Percentiles rank a stretch among this genome's conserved stretches.
These are phyloP conservation scores for Hepsetus odoe DNA, from an alignment of 2,113 vertebrate species.

Conservation along the genomic window DNA sequence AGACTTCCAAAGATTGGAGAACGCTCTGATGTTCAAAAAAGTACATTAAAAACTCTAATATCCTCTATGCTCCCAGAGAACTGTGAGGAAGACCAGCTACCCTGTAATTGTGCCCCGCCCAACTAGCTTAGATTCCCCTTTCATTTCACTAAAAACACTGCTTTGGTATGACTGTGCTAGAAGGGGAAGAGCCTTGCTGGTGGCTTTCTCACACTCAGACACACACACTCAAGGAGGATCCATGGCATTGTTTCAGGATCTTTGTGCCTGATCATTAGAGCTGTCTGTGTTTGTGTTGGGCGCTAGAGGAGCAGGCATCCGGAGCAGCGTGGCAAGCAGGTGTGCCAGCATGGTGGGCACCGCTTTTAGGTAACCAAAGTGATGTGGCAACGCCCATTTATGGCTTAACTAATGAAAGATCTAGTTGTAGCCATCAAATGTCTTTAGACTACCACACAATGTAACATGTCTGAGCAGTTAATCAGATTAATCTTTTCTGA, in stretches of 20 bases:
- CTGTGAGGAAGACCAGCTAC: slow-evolving; percentile 35
- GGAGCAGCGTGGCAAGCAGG: slow-evolving; percentile 31
- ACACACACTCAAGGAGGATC: slow-evolving; percentile 24
- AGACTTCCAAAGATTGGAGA: not conserved
- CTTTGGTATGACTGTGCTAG: slow-evolving; percentile 45
- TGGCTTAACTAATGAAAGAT: slow-evolving; percentile 23
- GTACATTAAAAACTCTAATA: slow-evolving; percentile 5
- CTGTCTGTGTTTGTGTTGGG: slow-evolving; percentile 54
- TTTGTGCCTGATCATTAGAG: slow-evolving; percentile 47
- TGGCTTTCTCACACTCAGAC: slow-evolving; percentile 29
- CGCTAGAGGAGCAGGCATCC: slow-evolving; percentile 35
- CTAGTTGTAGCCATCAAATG: not conserved
- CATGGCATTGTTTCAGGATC: slow-evolving; percentile 33
- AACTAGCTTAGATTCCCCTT: slow-evolving; percentile 40
- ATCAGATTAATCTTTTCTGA: not conserved
- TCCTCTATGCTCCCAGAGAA: slow-evolving; percentile 13
- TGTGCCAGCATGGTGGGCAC: slow-evolving; percentile 34
- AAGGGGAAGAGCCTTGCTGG: slow-evolving; percentile 28
- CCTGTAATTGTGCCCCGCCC: slow-evolving; percentile 51
- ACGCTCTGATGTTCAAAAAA: not conserved
- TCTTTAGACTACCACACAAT: not conserved
- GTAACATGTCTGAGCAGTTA: not conserved
- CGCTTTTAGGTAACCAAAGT: not conserved
- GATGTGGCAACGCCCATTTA: not conserved
- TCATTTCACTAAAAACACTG: slow-evolving; percentile 53